These are phyloP conservation scores for Dorcus hopei DNA, from an alignment of 2,888 invertebrate species.

Conservation along the genomic window DNA sequence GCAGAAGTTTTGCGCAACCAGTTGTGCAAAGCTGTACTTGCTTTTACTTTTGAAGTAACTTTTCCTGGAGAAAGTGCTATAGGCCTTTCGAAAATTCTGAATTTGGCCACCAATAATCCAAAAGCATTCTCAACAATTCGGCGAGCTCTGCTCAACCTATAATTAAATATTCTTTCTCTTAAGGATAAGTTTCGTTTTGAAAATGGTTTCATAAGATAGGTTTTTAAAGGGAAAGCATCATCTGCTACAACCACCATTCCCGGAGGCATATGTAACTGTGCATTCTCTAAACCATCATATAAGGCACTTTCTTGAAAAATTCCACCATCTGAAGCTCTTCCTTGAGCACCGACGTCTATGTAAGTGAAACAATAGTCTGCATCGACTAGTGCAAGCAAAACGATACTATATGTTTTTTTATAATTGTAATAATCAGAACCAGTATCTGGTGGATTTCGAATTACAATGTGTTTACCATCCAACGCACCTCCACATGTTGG, in stretches of 20 bases:
- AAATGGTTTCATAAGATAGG: not conserved
- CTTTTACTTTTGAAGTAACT: too few relatives aligned
- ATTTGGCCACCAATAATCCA: not conserved
- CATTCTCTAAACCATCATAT: not conserved
- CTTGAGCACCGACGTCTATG: slow-evolving; percentile 8
- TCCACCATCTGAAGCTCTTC: slow-evolving; percentile 9
- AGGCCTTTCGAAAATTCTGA: too few relatives aligned
- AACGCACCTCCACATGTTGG: too few relatives aligned
- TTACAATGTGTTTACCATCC: not conserved
- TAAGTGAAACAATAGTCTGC: slow-evolving; percentile 5
- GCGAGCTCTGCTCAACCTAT: not conserved
- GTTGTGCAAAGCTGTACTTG: too few relatives aligned
- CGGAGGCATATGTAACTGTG: not conserved
- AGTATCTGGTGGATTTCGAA: not conserved
- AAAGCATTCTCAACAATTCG: not conserved
- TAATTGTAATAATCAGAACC: not conserved
- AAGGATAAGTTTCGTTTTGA: not conserved
- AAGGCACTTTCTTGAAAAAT: not conserved
- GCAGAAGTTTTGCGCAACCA: too few relatives aligned
- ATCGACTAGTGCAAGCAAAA: slow-evolving; percentile 5
- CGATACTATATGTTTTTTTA: not conserved
- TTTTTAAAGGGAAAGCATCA: not conserved
- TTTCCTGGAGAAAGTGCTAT: too few relatives aligned
- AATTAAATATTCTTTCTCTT: not conserved
- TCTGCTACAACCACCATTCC: not conserved